Evolutionary conservation across 2,888 invertebrate genomes (phyloP), one percentile per base, ranked within the genome.

Genomic region (Pseudanteris insignis): DNA sequence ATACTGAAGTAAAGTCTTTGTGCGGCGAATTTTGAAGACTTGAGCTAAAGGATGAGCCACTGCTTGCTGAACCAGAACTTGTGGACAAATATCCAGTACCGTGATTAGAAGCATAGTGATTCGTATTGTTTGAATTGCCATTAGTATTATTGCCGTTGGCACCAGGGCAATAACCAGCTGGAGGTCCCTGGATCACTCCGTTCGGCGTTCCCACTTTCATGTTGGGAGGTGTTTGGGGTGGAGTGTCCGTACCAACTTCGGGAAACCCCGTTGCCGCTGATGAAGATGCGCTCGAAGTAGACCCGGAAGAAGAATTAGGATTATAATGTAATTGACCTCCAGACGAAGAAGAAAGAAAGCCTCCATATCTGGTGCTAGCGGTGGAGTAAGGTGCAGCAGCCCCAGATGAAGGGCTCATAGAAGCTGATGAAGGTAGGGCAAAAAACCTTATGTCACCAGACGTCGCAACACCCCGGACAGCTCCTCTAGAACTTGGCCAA

Each of bases 171-270:
- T 89, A 81, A 87, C 88, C 78, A 88, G 87, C 70, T 88, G 89
- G 76, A 65, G 78, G 78, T 47, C 72, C 77, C 71, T 79, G 79
- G 74, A 79, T 79, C 76, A 79, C 79, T 66, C 79, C 79, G 69
- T 80, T 80, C 71, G 79, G 79, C 81, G 89, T 90, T 75, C 91
- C 89, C 76, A 92, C 86, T 82, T 94, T 94, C 91, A 94, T 91
- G 83, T 91, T 94, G 79, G 94, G 94, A 67, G 94, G 94, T 67
- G 94, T 95, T 83, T 94, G 94, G 24, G 94, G 94, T 70, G 94
- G 94, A 65, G 94, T 94, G 83, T 94, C 94, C 71, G 91, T 87
- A 77, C 83, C 89, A 81, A 92, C 89, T 82, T 92, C 90, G 78
- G 92, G 90, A 85, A 92, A 92, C 78, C 91, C 89, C 81, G 89